A percentile compares a stretch with the other conserved stretches of the same genome.
Evolutionary conservation across 2,797 vertebrate species (phyloP).

Genomic region (Lepilemur septentrionalis): DNA sequence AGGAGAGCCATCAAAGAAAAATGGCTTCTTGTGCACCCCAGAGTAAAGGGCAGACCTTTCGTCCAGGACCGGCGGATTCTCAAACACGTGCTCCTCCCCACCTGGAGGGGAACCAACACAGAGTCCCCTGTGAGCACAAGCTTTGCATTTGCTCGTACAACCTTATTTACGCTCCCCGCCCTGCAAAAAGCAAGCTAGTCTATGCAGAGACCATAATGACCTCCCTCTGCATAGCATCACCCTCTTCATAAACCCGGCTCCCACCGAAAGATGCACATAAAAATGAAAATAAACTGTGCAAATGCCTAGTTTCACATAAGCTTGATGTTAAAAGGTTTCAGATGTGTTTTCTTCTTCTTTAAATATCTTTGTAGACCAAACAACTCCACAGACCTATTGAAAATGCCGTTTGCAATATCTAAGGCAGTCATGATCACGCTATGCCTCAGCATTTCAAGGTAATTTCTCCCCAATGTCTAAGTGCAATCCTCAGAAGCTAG

Average conservation of each 20-base stretch:
- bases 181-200: neutral
- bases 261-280: neutral
- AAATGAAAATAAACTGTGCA: neutral
- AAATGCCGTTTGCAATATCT: neutral
- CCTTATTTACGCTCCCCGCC: neutral
- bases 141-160: neutral
- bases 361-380: neutral
- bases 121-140: neutral
- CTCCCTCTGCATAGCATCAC: neutral
- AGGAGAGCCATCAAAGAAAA: constrained; percentile 87
- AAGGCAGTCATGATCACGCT: neutral
- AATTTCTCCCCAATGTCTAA: neutral
- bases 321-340: neutral
- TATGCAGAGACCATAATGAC: fast-evolving
- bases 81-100: constrained; percentile 89
- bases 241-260: neutral
- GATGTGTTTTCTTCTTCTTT: constrained; percentile 1
- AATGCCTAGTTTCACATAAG: neutral
- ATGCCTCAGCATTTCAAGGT: neutral
- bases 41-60: constrained; percentile 94
- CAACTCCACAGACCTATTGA: neutral
- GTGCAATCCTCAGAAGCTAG: neutral
- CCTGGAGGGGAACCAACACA: constrained; percentile 77
- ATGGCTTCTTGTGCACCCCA: constrained; percentile 94
- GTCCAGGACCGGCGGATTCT: constrained; percentile 88